Base-by-base conservation (phyloP, 2,113 vertebrate genomes). In the Prionailurus bengalensis region DNA sequence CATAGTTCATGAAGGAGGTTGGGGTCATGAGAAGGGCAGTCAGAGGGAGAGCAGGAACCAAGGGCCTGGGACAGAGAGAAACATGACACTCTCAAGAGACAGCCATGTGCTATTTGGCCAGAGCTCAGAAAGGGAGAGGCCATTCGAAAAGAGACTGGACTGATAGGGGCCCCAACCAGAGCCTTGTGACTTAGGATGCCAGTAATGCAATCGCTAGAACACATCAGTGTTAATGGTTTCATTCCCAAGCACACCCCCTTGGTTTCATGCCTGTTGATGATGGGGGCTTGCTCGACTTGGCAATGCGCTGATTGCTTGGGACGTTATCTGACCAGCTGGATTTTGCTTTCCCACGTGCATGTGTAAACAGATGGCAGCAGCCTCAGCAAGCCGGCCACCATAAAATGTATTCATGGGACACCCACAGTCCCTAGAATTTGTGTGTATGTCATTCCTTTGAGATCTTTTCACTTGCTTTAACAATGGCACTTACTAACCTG, bases 161-260 rank as follows among this genome's bases (percentile, higher is more conserved):
- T n/a, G 19, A 70, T 48, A 42, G 78, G 36, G 19, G 16, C 16
- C 19, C 55, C 8, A 33, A 39, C 23, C 23, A 68, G 48, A 79
- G 16, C 29, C 70, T 31, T 7, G 25, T 14, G 63, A 55, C 66
- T 39, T 36, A 3, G 5, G n/a, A 5, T 15, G 25, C 8, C 71
- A 17, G 5, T 2, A 19, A 31, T 1, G 13, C 16, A 15, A 4
- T 14, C n/a, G 0, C 10, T 7, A 33, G 29, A 1, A 14, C 0
- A 15, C 10, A 0, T 9, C 39, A 29, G 33, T 58, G 15, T 14
- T 33, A n/a, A 25, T 27, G 16, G 33, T 45, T 36, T 68, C 2
- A 0, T 42, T 45, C 48, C 55, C 17, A 16, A 66, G 63, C 3
- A 1, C 19, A 23, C 4, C 25, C 4, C 25, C 12, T 31, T 1